phyloP scores from a whole-genome alignment of 2,113 vertebrate genomes.

The Tonatia bakeri region DNA sequence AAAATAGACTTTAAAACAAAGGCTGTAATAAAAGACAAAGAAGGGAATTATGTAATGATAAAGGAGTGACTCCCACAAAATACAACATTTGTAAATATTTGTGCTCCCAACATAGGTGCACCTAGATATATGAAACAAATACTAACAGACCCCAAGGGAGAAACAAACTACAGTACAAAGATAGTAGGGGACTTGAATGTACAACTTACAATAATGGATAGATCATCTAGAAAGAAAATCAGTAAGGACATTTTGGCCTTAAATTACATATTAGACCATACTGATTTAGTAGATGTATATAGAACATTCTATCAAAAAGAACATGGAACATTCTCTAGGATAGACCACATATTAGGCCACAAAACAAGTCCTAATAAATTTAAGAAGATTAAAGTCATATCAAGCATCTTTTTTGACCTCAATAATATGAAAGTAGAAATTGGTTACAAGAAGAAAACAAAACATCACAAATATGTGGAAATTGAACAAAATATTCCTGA shows the following conservation, averaged over 20 bases:
- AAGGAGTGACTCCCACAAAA: not conserved
- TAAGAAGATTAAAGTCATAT: no score
- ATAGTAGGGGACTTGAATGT: no score
- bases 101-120: not conserved
- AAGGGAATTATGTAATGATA: not conserved
- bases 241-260: no score
- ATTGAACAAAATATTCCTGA: not conserved
- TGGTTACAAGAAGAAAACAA: no score
- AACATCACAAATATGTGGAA: no score
- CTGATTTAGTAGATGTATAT: not conserved
- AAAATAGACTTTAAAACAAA: not conserved
- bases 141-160: not conserved
- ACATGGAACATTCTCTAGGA: not conserved
- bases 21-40: not conserved
- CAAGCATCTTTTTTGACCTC: no score
- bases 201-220: no score
- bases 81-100: not conserved
- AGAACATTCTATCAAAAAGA: not conserved
- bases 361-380: no score
- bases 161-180: not conserved
- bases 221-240: no score
- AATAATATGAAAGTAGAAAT: no score
- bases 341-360: no score
- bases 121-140: not conserved
- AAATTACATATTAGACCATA: not conserved